phyloP scores from a whole-genome alignment of 2,113 vertebrate genomes.

The Neofelis nebulosa region DNA sequence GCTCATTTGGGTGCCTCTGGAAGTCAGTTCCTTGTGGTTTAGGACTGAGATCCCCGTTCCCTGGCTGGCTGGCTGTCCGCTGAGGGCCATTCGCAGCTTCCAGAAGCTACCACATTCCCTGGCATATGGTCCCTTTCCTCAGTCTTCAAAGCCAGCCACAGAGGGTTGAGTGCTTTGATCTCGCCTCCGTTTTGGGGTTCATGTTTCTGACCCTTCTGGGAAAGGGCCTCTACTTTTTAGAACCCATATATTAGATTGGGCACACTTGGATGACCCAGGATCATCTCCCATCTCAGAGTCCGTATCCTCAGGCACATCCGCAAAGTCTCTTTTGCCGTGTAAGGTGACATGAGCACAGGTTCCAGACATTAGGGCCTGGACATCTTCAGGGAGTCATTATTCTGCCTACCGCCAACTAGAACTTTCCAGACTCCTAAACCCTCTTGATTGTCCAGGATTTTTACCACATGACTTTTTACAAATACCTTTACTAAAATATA shows the following conservation, averaged over 20 bases:
- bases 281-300: neutral
- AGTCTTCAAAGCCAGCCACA: neutral
- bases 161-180: neutral
- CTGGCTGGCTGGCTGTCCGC: neutral
- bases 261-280: neutral
- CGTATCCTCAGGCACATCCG: neutral
- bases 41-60: neutral
- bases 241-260: fast-evolving
- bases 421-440: neutral
- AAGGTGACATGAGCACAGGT: neutral
- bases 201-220: neutral
- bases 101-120: neutral
- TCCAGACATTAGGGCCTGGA: neutral
- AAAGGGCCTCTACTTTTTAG: neutral
- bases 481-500: neutral
- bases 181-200: neutral
- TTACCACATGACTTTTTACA: neutral
- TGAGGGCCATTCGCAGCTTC: neutral
- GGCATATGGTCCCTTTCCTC: neutral
- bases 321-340: neutral
- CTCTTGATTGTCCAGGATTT: neutral
- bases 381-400: neutral
- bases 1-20: neutral
- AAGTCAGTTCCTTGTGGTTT: neutral
- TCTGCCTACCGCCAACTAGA: neutral